Evolutionary conservation across 2,113 vertebrate genomes (phyloP).

Genomic region (Struthidea cinerea): DNA sequence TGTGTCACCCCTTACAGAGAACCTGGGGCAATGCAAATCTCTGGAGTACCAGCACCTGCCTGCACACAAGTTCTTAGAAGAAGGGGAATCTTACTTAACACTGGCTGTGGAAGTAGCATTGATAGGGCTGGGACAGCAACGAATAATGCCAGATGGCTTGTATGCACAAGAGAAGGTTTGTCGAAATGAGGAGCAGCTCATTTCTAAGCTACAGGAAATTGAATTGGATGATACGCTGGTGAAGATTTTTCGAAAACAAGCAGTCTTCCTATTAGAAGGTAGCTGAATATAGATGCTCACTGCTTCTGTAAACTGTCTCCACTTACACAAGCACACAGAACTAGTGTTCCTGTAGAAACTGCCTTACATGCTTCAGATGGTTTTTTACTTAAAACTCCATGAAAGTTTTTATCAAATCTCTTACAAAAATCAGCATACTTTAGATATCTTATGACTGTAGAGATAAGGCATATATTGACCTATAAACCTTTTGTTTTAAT

Average conservation of each 20-base stretch:
- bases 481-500: background rate
- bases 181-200: conserved; percentile 92
- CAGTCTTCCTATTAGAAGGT: conserved; percentile 93
- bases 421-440: background rate
- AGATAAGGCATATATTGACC: background rate
- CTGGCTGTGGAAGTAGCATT: conserved; percentile 91
- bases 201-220: conserved; percentile 91
- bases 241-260: conserved; percentile 95
- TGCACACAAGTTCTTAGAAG: conserved; percentile 86
- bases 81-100: conserved; percentile 86
- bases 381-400: background rate
- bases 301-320: conserved; percentile 8
- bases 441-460: background rate
- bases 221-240: conserved; percentile 86
- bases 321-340: background rate
- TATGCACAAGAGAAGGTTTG: conserved; percentile 95
- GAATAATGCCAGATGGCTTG: conserved; percentile 93
- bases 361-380: background rate
- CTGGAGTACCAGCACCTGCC: conserved; percentile 86
- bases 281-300: conserved; percentile 43
- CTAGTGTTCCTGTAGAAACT: background rate
- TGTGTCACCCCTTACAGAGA: conserved; percentile 68
- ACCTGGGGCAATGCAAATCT: conserved; percentile 77
- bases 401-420: background rate
- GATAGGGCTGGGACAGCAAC: conserved; percentile 92